Conservation (phyloP, 2,888 invertebrate species). For the Drosophila greeni region DNA sequence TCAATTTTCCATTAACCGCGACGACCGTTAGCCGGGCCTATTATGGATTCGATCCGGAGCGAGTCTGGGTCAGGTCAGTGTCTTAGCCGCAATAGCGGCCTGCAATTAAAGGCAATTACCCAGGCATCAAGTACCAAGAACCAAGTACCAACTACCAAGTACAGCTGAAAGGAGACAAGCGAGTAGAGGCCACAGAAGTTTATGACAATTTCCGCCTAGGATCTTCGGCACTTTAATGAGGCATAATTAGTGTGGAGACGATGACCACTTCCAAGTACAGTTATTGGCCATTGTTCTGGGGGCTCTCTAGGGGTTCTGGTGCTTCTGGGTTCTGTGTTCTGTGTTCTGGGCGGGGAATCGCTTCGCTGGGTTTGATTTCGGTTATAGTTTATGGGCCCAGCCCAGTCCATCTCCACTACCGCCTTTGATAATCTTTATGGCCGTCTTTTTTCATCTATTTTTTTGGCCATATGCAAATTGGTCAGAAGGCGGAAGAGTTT, state of each 20-base stretch:
- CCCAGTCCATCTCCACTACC: slow-evolving; percentile 41
- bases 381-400: slow-evolving; percentile 31
- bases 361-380: slow-evolving; percentile 57
- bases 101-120: slow-evolving; percentile 76
- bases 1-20: slow-evolving; percentile 28
- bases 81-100: slow-evolving; percentile 67
- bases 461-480: slow-evolving; percentile 51
- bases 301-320: neutral
- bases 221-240: slow-evolving; percentile 72
- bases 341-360: slow-evolving; percentile 57
- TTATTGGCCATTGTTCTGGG: slow-evolving; percentile 72
- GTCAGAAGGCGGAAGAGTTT: slow-evolving; percentile 42
- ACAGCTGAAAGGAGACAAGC: slow-evolving; percentile 21
- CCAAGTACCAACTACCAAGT: slow-evolving; percentile 7
- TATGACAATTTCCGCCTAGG: slow-evolving; percentile 72
- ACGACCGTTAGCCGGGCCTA: slow-evolving; percentile 52
- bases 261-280: slow-evolving; percentile 48
- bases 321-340: slow-evolving; percentile 27
- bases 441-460: neutral
- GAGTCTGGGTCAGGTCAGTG: slow-evolving; percentile 76
- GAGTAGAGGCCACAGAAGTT: slow-evolving; percentile 12
- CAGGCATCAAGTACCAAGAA: slow-evolving; percentile 6
- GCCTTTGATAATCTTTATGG: slow-evolving; percentile 59
- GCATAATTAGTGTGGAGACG: slow-evolving; percentile 63
- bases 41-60: slow-evolving; percentile 60